Evolutionary conservation across 1,140 invertebrate species (phyloP), one percentile per base, ranked within the genome.

Genomic region (Drosophila tropicalis): DNA sequence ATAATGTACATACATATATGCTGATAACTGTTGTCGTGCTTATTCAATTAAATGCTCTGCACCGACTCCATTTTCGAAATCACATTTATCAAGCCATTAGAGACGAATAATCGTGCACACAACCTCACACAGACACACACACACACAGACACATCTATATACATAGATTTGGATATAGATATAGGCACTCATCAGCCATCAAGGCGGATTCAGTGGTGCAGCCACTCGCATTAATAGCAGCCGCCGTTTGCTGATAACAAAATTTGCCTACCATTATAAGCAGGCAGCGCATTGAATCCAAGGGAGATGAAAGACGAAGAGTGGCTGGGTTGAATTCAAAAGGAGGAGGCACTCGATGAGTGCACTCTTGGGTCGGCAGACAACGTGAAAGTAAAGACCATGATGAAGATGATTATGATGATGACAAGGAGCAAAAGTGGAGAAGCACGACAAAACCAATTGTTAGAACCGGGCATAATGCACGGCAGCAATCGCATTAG

Each of bases 51-150:
- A 89, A 84, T 80, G 63, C 77, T 72, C 51, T 62, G 72, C 81
- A 70, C 60, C 78, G 81, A 75, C 81, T 55, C 84, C 85, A 79
- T 84, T 89, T 87, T 81, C 77, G 74, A 75, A 90, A 89, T 89
- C 84, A 62, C 84, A 89, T 89, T 89, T 89, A 89, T 89, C 84
- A 89, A 90, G 81, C 85, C 85, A 89, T 89, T 89, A 89, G 84
- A 81, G 77, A 84, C 82, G 79, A 84, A 90, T 90, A 84, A 89
- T 89, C 72, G 82, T 62, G 61, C 72, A 69, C 65, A 36, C 72
- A 55, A 34, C 29, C 40, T 61, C 68, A 63, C 32, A 65, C 39
- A 22, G 19, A 25, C 22, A 25, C 22, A 61, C 25, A 47, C 17
- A 44, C 57, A 44, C 15, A 29, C 29, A 29, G 0, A 29, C 5